These are phyloP conservation scores for Metacarcinus magister DNA, from an alignment of 2,888 invertebrate species.

Conservation along the genomic window DNA sequence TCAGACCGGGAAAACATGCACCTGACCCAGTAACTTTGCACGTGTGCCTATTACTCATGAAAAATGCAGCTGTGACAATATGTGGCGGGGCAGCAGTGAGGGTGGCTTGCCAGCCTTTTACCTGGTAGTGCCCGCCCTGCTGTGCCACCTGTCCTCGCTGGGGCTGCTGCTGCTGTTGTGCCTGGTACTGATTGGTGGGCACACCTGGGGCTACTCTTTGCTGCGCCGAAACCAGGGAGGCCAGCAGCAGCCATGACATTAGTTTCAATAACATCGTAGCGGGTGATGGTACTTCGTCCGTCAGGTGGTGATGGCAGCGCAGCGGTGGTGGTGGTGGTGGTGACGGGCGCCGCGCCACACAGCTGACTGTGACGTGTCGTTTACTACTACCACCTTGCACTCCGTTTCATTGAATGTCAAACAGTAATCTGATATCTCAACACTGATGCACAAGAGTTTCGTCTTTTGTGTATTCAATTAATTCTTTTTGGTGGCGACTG, in stretches of 20 bases:
- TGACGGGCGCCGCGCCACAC: neutral
- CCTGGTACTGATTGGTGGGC: slow-evolving; percentile 78
- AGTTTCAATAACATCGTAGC: slow-evolving; percentile 17
- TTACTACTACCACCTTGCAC: neutral
- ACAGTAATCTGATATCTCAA: neutral
- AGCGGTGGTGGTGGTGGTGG: neutral
- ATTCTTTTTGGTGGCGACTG: neutral
- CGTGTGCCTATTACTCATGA: neutral
- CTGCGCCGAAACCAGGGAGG: slow-evolving; percentile 60
- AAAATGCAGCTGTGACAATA: neutral
- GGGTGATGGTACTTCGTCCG: neutral
- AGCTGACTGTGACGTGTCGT: slow-evolving; percentile 36
- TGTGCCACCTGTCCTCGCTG: slow-evolving; percentile 65
- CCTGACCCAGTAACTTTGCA: neutral
- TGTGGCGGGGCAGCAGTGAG: neutral
- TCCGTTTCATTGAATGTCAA: neutral
- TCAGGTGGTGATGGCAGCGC: neutral
- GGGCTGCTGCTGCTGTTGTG: slow-evolving; percentile 51
- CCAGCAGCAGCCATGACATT: slow-evolving; percentile 33
- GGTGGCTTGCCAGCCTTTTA: neutral
- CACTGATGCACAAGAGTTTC: neutral
- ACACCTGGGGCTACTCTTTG: slow-evolving; percentile 81
- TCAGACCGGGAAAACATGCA: neutral
- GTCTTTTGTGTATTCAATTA: neutral
- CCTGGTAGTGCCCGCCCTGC: slow-evolving; percentile 10